Conservation (phyloP, 2,888 invertebrate species). For the Acronicta aceris region DNA sequence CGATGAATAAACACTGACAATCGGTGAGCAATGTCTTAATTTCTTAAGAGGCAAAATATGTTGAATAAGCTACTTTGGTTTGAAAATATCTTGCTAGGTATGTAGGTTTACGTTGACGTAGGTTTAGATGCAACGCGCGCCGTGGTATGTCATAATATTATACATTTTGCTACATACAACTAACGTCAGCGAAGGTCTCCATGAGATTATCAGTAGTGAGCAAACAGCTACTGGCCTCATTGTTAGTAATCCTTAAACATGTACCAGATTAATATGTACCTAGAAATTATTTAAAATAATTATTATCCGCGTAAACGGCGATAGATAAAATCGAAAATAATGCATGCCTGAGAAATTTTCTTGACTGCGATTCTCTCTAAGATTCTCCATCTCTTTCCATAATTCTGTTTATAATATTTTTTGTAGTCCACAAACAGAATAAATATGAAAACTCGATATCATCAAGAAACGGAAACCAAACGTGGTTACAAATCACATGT, state of each 20-base stretch:
- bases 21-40: background rate
- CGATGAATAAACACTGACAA: background rate
- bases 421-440: too few relatives aligned
- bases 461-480: constrained; percentile 27
- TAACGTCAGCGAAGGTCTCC: background rate
- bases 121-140: background rate
- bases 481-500: constrained; percentile 46
- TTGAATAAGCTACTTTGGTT: background rate
- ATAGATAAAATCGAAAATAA: too few relatives aligned
- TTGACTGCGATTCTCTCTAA: too few relatives aligned
- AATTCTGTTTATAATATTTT: too few relatives aligned
- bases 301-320: too few relatives aligned
- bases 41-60: background rate
- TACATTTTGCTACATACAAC: background rate
- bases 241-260: background rate
- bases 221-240: background rate
- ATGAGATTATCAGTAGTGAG: background rate
- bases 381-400: too few relatives aligned
- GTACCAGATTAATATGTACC: background rate
- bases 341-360: too few relatives aligned
- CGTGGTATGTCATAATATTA: background rate
- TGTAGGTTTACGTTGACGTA: background rate
- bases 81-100: background rate
- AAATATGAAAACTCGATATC: background rate
- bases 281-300: background rate